These are phyloP conservation scores for Resseliella maxima DNA, from an alignment of 2,888 invertebrate genomes.

Conservation along the genomic window DNA sequence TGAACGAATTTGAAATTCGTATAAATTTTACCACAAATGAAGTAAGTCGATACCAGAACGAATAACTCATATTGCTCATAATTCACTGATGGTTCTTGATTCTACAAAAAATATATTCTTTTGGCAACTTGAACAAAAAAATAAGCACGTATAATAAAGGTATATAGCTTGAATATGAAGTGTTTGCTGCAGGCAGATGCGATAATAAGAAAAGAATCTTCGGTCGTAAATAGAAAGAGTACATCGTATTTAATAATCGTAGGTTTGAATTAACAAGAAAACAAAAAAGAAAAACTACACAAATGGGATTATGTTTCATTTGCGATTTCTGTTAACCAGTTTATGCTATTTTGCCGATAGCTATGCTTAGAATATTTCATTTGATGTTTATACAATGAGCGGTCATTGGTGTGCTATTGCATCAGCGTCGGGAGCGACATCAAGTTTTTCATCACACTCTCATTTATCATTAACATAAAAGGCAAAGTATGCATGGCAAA, in stretches of 20 bases:
- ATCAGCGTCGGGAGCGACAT: background rate
- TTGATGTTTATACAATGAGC: background rate
- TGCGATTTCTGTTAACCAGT: constrained; percentile 49
- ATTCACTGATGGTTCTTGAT: background rate
- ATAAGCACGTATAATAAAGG: too few relatives aligned
- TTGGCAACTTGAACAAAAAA: background rate
- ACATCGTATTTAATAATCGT: background rate
- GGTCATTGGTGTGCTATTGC: background rate
- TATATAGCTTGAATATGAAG: too few relatives aligned
- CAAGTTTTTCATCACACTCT: constrained; percentile 5
- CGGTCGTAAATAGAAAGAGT: background rate
- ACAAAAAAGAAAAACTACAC: background rate
- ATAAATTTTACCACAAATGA: background rate
- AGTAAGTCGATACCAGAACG: background rate
- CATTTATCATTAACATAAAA: background rate
- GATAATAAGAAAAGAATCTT: background rate
- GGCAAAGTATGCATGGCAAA: constrained; percentile 12
- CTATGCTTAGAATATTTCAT: constrained; percentile 32
- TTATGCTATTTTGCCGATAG: background rate
- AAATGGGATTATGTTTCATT: background rate
- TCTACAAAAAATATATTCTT: background rate
- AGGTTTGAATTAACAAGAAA: background rate
- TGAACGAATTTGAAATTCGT: too few relatives aligned
- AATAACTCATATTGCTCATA: background rate
- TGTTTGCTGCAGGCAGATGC: background rate